Conservation (phyloP, 2,888 invertebrate species). For the Crematogaster levior region DNA sequence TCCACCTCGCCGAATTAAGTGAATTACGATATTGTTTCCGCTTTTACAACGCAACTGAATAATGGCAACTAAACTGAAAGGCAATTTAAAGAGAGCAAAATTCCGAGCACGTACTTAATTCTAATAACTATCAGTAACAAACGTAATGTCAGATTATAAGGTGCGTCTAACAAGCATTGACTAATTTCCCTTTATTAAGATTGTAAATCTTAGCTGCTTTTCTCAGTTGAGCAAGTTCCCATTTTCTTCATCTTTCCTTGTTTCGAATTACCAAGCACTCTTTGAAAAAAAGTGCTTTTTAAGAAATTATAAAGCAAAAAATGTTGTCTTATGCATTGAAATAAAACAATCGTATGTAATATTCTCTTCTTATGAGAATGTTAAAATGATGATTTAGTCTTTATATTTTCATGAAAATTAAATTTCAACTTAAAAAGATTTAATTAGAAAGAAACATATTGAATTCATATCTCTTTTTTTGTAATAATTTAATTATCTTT, state of each 20-base stretch:
- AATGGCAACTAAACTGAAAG: constrained; percentile 30
- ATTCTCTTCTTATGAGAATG: background rate
- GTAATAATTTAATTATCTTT: background rate
- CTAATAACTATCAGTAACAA: constrained; percentile 26
- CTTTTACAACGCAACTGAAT: constrained; percentile 22
- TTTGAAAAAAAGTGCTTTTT: background rate
- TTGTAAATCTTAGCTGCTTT: background rate
- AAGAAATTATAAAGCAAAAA: background rate
- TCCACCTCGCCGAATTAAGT: constrained; percentile 37
- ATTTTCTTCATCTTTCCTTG: background rate
- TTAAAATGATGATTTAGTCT: constrained; percentile 1
- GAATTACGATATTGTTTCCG: constrained; percentile 43
- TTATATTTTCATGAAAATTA: background rate
- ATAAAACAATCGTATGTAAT: background rate
- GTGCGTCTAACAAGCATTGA: background rate
- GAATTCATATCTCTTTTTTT: background rate
- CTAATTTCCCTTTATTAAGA: constrained; percentile 3
- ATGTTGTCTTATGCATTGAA: too few relatives aligned
- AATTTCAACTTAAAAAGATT: background rate
- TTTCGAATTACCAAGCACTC: background rate
- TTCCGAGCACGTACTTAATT: constrained; percentile 35
- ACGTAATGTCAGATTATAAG: constrained; percentile 2
- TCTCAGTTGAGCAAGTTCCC: background rate
- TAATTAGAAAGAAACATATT: background rate
- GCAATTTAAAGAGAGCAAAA: constrained; percentile 31